These are phyloP conservation scores for Ciconia boyciana DNA, from an alignment of 2,113 vertebrate species.

Conservation along the genomic window DNA sequence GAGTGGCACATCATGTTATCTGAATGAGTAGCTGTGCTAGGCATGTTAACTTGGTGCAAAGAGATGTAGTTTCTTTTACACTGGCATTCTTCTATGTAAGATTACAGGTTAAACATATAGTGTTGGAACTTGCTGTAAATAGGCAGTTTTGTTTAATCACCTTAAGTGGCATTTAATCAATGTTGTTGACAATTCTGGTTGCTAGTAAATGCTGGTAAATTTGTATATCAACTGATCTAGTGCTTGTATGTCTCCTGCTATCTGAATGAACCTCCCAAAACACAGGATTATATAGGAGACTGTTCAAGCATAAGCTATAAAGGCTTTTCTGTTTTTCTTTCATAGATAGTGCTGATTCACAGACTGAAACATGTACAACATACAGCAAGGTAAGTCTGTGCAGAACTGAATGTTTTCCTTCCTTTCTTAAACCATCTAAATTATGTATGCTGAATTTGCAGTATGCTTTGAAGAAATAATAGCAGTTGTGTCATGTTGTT, in stretches of 20 bases:
- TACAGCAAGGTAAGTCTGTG: slow-evolving; percentile 89
- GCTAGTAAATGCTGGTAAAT: not conserved
- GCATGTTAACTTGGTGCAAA: not conserved
- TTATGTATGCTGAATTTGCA: not conserved
- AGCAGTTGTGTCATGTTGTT: not conserved
- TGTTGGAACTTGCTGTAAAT: not conserved
- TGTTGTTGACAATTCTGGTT: not conserved
- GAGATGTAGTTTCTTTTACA: not conserved
- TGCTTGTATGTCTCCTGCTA: not conserved
- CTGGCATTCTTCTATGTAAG: not conserved
- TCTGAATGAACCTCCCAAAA: not conserved
- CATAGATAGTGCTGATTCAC: slow-evolving; percentile 83
- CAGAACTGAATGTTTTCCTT: not conserved
- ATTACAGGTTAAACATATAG: not conserved
- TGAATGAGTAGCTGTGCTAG: not conserved
- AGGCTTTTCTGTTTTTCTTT: not conserved
- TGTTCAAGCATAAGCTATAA: not conserved
- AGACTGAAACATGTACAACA: slow-evolving; percentile 88
- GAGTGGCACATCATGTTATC: not conserved
- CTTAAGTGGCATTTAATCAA: not conserved
- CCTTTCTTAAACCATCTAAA: not conserved
- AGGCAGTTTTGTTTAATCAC: not conserved
- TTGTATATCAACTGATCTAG: too few relatives aligned
- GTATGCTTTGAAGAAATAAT: not conserved
- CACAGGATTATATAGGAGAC: not conserved